These are phyloP conservation scores for Marasmarcha lunaedactyla DNA, from an alignment of 2,888 invertebrate species.

Conservation along the genomic window DNA sequence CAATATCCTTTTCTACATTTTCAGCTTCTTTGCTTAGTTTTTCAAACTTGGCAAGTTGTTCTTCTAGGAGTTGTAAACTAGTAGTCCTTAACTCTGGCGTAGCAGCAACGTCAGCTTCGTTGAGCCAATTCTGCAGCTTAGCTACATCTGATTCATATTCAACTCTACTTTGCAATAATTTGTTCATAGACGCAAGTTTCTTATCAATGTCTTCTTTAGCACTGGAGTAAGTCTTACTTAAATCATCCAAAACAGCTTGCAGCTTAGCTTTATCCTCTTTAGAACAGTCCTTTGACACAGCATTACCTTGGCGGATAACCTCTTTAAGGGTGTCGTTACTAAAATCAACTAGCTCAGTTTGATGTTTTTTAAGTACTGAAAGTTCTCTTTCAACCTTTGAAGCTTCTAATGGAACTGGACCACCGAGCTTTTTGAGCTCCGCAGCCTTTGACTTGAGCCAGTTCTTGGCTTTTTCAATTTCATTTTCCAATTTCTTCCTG, in stretches of 20 bases:
- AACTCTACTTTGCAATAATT: slow-evolving; percentile 81
- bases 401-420: slow-evolving; percentile 83
- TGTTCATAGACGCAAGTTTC: slow-evolving; percentile 77
- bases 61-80: slow-evolving; percentile 85
- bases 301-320: slow-evolving; percentile 80
- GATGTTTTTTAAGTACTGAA: slow-evolving; percentile 78
- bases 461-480: slow-evolving; percentile 81
- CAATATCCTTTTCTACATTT: slow-evolving; percentile 77
- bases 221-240: slow-evolving; percentile 78
- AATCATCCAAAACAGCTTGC: slow-evolving; percentile 75
- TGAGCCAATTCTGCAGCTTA: slow-evolving; percentile 88
- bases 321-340: slow-evolving; percentile 80
- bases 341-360: slow-evolving; percentile 82
- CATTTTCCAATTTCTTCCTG: slow-evolving; percentile 81
- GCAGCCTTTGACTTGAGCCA: slow-evolving; percentile 85
- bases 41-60: slow-evolving; percentile 88
- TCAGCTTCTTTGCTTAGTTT: slow-evolving; percentile 81
- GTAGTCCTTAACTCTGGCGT: slow-evolving; percentile 84
- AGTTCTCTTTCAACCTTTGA: slow-evolving; percentile 87
- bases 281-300: slow-evolving; percentile 84
- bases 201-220: slow-evolving; percentile 80
- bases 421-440: slow-evolving; percentile 81
- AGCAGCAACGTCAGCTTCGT: slow-evolving; percentile 89
- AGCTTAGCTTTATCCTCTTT: slow-evolving; percentile 76
- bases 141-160: slow-evolving; percentile 86